Base-by-base conservation (phyloP, 2,113 vertebrate species). In the Cyanoramphus novaezelandiae region DNA sequence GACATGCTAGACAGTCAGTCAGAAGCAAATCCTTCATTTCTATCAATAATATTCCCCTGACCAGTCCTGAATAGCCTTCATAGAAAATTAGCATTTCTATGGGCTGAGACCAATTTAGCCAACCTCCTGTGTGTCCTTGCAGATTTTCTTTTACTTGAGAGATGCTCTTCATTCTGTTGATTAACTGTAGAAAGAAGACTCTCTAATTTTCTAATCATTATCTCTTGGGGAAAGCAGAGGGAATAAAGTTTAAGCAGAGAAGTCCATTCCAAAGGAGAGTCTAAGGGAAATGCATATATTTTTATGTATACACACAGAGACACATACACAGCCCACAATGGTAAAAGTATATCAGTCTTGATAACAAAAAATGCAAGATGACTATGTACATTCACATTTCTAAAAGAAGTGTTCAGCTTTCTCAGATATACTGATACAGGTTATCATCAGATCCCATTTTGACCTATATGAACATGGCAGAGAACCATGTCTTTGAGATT, bases 21-120 rank as follows among this genome's bases (percentile, higher is more conserved):
- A 92, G 74, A 94, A 91, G 84, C 78, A 96, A 96, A 94, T 94
- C 91, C 93, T 96, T 84, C 60, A 79, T 82, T 95, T 96, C 95
- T 89, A 95, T 95, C 92, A 95, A 72, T 97, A 96, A 96, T 93
- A 97, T 94, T 95, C 93, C 89, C 89, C 81, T 95, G 86, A 92
- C 91, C 95, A 87, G 77, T 85, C 93, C 86, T 95, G 93, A 97
- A 96, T 91, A 93, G 94, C 65, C 67, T 69, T 71, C 77, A 97
- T 89, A 87, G 86, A 60, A 90, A 95, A 94, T 95, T 88, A 94
- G 86, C 92, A 92, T 95, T 88, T 93, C 70, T 94, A 86, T 94
- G 74, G 67, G 59, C 91, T 6, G 2, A 92, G 65, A 87, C 74
- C 57, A 92, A 92, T 91, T 79, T 76, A 79, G 77, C 47, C 86